These are phyloP conservation scores for Agrilus cyanescens DNA, from an alignment of 2,888 invertebrate species.

Conservation along the genomic window DNA sequence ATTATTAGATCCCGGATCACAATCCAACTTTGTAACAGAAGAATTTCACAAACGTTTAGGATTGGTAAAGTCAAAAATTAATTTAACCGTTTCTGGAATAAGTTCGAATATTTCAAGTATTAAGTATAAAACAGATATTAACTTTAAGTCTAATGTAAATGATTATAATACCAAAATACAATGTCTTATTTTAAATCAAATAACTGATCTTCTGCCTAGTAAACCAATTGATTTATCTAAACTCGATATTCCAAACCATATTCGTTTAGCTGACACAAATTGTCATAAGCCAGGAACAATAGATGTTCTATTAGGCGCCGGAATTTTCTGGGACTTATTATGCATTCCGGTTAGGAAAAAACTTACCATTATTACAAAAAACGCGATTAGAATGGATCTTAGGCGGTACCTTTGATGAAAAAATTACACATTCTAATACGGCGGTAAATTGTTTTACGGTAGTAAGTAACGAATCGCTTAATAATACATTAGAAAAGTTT, in stretches of 20 bases:
- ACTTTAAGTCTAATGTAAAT: not conserved
- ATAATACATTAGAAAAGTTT: not conserved
- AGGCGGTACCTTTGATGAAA: not conserved
- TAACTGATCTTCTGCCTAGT: slow-evolving; percentile 1
- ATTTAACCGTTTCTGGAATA: slow-evolving; percentile 1
- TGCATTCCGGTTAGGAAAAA: not conserved
- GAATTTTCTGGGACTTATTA: not conserved
- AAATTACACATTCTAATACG: too few relatives aligned
- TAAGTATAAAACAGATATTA: not conserved
- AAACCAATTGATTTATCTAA: not conserved
- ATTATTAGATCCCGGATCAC: slow-evolving; percentile 4
- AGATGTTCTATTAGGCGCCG: slow-evolving; percentile 2
- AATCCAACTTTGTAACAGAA: slow-evolving; percentile 1
- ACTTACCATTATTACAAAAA: not conserved
- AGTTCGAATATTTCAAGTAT: not conserved
- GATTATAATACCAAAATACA: not conserved
- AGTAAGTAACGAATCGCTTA: too few relatives aligned
- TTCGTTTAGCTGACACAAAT: not conserved
- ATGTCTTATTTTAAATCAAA: not conserved
- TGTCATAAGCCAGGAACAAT: not conserved
- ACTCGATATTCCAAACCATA: not conserved
- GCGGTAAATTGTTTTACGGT: too few relatives aligned
- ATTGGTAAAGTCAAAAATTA: not conserved
- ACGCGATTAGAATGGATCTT: not conserved
- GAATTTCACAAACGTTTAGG: not conserved